These are phyloP conservation scores for Drosophila funebris DNA, from an alignment of 1,140 invertebrate species.

Conservation along the genomic window DNA sequence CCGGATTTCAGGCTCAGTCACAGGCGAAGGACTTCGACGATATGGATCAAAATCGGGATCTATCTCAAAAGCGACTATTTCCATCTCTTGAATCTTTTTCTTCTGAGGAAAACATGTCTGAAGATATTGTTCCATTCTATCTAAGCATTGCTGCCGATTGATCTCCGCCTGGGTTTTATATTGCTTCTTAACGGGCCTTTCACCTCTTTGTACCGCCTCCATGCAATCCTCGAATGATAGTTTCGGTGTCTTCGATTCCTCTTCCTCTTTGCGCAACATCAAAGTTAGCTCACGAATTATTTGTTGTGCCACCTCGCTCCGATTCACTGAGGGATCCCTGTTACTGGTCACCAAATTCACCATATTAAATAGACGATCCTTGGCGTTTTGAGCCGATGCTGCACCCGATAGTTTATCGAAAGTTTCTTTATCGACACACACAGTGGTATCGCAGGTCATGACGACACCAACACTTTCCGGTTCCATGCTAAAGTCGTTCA, in stretches of 20 bases:
- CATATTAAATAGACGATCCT: background rate
- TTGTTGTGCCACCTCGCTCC: background rate
- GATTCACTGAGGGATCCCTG: background rate
- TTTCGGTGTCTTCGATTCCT: background rate
- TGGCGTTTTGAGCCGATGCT: background rate
- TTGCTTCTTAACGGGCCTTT: background rate
- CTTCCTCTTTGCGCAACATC: background rate
- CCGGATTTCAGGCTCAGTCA: background rate
- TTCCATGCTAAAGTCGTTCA: background rate
- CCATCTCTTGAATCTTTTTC: background rate
- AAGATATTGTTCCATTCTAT: conserved; percentile 47
- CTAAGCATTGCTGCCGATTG: conserved; percentile 35
- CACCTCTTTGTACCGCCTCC: background rate
- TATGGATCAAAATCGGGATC: conserved; percentile 45
- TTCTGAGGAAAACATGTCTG: conserved; percentile 41
- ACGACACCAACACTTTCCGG: background rate
- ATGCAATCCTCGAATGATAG: conserved; percentile 1
- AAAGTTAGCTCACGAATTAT: conserved; percentile 16
- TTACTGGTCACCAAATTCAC: conserved; percentile 1
- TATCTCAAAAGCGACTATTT: conserved; percentile 50
- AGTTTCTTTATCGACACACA: background rate
- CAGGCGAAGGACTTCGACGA: background rate
- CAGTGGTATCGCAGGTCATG: background rate
- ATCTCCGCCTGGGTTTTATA: background rate
- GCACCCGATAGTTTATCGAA: background rate